phyloP scores from a whole-genome alignment of 2,797 vertebrate species.

The Poecilia wingei region DNA sequence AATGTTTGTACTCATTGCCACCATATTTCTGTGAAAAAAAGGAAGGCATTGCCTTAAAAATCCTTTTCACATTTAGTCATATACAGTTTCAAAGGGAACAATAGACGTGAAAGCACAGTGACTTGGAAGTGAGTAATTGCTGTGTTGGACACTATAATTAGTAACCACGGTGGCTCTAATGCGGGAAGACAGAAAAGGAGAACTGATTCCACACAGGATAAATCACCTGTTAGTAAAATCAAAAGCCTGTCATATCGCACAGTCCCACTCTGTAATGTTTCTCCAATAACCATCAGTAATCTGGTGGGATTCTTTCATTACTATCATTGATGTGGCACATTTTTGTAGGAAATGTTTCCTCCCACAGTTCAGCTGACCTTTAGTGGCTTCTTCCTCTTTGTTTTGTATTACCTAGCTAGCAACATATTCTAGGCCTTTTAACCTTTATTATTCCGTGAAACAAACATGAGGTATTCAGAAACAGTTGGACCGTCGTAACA shows the following conservation, averaged over 20 bases:
- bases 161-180: constrained; percentile 33
- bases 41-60: background rate
- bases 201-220: constrained; percentile 31
- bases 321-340: constrained; percentile 29
- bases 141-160: constrained; percentile 50
- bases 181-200: constrained; percentile 19
- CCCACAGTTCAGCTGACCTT: constrained; percentile 25
- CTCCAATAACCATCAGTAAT: constrained; percentile 33
- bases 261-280: constrained; percentile 30
- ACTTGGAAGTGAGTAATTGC: constrained; percentile 25
- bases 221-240: constrained; percentile 46
- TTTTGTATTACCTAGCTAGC: constrained; percentile 15
- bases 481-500: constrained; percentile 30
- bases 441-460: constrained; percentile 50
- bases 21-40: constrained; percentile 21
- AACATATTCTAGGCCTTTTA: constrained; percentile 42
- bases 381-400: constrained; percentile 35
- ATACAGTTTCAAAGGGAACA: constrained; percentile 18
- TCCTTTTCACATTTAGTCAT: constrained; percentile 13
- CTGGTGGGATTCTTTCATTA: constrained; percentile 34
- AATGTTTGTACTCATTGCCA: background rate
- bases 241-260: constrained; percentile 21
- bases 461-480: constrained; percentile 37
- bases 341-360: constrained; percentile 43
- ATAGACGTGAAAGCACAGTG: constrained; percentile 16